phyloP scores from a whole-genome alignment of 2,113 vertebrate species.

The Gallinago media region DNA sequence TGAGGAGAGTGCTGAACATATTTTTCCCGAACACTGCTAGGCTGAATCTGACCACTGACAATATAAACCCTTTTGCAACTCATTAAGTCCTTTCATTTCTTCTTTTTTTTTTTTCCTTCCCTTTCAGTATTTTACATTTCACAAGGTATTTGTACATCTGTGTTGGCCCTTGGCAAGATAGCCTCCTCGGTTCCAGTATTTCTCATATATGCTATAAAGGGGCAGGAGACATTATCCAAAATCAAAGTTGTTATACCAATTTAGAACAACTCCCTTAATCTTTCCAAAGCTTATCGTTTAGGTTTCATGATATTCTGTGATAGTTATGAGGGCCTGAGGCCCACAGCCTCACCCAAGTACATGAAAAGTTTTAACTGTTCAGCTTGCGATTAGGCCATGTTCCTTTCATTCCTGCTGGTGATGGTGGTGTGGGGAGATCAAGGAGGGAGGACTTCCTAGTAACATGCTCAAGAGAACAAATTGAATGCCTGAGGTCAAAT shows the following conservation, averaged over 20 bases:
- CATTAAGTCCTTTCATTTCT: background rate
- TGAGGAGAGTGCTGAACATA: background rate
- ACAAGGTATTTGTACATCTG: background rate
- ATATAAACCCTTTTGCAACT: background rate
- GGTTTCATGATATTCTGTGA: background rate
- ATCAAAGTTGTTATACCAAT: background rate
- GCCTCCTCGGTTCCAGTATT: background rate
- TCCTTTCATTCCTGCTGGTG: background rate
- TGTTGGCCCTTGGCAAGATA: background rate
- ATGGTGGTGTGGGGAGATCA: background rate
- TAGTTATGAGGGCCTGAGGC: background rate
- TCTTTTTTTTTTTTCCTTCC: background rate
- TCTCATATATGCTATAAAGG: background rate
- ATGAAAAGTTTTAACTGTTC: background rate
- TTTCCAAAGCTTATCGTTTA: background rate
- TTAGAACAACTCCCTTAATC: background rate
- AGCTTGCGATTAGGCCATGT: accelerated
- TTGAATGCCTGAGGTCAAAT: background rate
- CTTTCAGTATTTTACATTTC: background rate
- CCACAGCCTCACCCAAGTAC: background rate
- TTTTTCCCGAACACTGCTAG: background rate
- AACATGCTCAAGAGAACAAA: background rate
- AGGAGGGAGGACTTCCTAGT: background rate
- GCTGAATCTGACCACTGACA: background rate
- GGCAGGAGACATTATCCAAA: background rate